Percentiles rank a stretch among this genome's conserved stretches.
Evolutionary conservation across 1,140 invertebrate genomes (phyloP).

Genomic region (Hyles euphorbiae): DNA sequence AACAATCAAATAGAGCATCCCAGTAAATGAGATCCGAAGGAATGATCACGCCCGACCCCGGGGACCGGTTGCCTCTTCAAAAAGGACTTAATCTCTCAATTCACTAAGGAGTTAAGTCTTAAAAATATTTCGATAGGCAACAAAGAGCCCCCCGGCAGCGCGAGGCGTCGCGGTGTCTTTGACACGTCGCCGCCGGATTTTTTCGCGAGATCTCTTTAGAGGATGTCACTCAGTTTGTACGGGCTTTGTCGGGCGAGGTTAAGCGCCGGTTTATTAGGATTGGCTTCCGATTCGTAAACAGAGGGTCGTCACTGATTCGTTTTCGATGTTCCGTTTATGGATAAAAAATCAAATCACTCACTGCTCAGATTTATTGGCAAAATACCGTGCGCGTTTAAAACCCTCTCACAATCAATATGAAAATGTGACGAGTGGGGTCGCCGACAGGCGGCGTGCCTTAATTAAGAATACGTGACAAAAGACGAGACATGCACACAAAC

Average conservation of each 20-base stretch:
- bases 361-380: conserved; percentile 41
- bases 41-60: conserved; percentile 68
- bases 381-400: conserved; percentile 32
- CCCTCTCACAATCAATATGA: conserved; percentile 64
- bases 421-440: conserved; percentile 67
- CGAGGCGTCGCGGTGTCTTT: conserved; percentile 61
- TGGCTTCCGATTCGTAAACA: conserved; percentile 63
- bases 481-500: conserved; percentile 71
- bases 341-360: conserved; percentile 31
- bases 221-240: conserved; percentile 72
- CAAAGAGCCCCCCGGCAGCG: conserved; percentile 54
- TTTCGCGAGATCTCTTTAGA: conserved; percentile 67
- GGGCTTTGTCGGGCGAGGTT: conserved; percentile 68
- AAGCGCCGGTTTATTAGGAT: conserved; percentile 70
- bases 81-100: conserved; percentile 75
- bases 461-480: conserved; percentile 78
- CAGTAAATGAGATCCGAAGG: conserved; percentile 71
- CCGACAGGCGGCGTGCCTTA: conserved; percentile 65
- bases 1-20: conserved; percentile 74
- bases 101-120: conserved; percentile 74
- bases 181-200: conserved; percentile 69
- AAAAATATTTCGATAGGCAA: conserved; percentile 72
- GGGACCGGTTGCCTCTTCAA: conserved; percentile 68
- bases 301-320: conserved; percentile 48
- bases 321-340: conserved; percentile 32